Evolutionary conservation across 2,888 invertebrate species (phyloP), one percentile per base, ranked within the genome.

Genomic region (Schizaphis graminum): DNA sequence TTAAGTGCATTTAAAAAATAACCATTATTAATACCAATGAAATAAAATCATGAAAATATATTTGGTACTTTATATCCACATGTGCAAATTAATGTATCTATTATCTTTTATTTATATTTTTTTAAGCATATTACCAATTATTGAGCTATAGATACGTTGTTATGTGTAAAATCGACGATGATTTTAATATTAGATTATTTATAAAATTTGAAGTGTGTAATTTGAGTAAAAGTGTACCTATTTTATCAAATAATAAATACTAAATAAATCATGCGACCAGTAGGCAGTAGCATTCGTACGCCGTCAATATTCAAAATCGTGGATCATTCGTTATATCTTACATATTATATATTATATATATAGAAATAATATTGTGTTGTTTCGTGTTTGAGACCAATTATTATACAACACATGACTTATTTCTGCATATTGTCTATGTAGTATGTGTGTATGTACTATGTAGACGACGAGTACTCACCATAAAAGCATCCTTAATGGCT

Each of bases 401-500:
- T 77, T 77, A 21, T 35, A 8, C 21, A 77, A 77, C 21, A 77
- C 21, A 77, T 8, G 21, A 35, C 21, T 77, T 67, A 67, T 2
- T 67, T 67, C n/a, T 67, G 35, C 16, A 16, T 67, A 35, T 35
- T 67, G 67, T 35, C 5, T n/a, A 67, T 28, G 61, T n/a, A n/a
- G n/a, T n/a, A n/a, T n/a, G 13, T 26, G 35, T 85, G 24, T 41
- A 41, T 41, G n/a, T n/a, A n/a, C n/a, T n/a, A 44, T 44, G 16
- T 5, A 77, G n/a, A 89, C 35, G 26, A 89, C 1, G 10, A 56
- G 1, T 53, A 84, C 84, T 91, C 11, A 91, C 91, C 84, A 56
- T 91, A n/a, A 91, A 56, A 84, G 91, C 84, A 41, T 91, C 53
- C 26, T 91, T 91, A 7, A 91, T 28, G 10, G 56, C 21, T n/a